These are phyloP conservation scores for Teleogryllus occipitalis DNA, from an alignment of 1,140 invertebrate genomes.

Conservation along the genomic window DNA sequence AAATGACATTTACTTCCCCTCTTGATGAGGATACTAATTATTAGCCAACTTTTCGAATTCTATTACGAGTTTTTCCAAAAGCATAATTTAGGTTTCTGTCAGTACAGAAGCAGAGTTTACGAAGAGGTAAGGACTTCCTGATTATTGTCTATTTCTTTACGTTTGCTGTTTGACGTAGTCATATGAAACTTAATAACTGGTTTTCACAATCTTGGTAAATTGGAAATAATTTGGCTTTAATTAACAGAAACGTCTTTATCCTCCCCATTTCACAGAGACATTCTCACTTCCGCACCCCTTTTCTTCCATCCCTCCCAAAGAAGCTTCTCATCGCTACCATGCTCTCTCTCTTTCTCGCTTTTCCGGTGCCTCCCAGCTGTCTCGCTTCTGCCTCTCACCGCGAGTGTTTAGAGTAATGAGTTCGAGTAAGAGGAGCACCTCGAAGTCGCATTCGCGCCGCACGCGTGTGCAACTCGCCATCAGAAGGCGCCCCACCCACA, in stretches of 20 bases:
- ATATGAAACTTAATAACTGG: conserved; percentile 12
- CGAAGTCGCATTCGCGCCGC: too few relatives aligned
- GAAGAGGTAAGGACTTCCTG: neutral
- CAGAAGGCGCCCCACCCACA: too few relatives aligned
- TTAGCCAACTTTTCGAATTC: neutral
- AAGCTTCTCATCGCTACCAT: neutral
- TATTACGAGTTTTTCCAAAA: neutral
- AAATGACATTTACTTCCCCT: neutral
- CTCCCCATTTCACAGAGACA: neutral
- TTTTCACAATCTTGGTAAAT: conserved; percentile 12
- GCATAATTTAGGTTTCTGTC: neutral
- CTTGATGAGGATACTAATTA: neutral
- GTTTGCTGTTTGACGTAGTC: neutral
- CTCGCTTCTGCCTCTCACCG: neutral
- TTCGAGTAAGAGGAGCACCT: too few relatives aligned
- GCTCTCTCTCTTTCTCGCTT: neutral
- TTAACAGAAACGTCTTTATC: conserved; percentile 9
- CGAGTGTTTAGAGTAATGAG: neutral
- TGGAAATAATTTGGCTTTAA: conserved; percentile 14
- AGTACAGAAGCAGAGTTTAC: neutral
- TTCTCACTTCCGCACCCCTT: neutral
- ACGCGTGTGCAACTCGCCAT: too few relatives aligned
- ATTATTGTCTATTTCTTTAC: neutral
- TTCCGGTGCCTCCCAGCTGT: conserved; percentile 2
- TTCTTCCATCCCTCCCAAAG: neutral